These are phyloP conservation scores for Phainopepla nitens DNA, from an alignment of 2,113 vertebrate genomes.

Conservation along the genomic window DNA sequence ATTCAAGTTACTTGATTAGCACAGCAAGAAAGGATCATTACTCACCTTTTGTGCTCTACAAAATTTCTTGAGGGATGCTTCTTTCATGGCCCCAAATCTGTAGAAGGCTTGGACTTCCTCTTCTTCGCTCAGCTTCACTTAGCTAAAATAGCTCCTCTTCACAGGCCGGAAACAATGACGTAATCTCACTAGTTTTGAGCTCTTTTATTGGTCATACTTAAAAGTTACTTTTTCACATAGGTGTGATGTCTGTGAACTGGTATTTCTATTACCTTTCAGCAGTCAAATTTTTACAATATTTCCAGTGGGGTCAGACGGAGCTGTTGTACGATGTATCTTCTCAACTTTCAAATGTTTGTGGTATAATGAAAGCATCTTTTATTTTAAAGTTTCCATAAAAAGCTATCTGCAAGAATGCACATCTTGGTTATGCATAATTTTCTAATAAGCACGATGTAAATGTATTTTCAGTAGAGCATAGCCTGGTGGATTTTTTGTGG, in stretches of 20 bases:
- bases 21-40: background rate
- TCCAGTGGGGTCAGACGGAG: background rate
- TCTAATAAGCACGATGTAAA: background rate
- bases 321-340: background rate
- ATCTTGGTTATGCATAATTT: background rate
- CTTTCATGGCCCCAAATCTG: slow-evolving; percentile 8
- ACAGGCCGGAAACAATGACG: slow-evolving; percentile 48
- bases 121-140: background rate
- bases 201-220: slow-evolving; percentile 8
- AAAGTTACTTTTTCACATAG: background rate
- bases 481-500: background rate
- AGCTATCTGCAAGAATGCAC: background rate
- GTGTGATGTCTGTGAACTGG: background rate
- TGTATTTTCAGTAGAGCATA: background rate
- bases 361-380: background rate
- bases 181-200: background rate
- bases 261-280: slow-evolving; percentile 23
- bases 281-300: background rate
- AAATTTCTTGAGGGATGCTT: background rate
- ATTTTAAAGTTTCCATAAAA: background rate
- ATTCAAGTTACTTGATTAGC: background rate
- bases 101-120: slow-evolving; percentile 32
- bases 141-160: slow-evolving; percentile 44
- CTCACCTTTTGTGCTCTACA: slow-evolving; percentile 53
- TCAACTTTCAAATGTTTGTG: background rate